Conservation (phyloP, 2,797 vertebrate species). For the Leptoclinus maculatus region DNA sequence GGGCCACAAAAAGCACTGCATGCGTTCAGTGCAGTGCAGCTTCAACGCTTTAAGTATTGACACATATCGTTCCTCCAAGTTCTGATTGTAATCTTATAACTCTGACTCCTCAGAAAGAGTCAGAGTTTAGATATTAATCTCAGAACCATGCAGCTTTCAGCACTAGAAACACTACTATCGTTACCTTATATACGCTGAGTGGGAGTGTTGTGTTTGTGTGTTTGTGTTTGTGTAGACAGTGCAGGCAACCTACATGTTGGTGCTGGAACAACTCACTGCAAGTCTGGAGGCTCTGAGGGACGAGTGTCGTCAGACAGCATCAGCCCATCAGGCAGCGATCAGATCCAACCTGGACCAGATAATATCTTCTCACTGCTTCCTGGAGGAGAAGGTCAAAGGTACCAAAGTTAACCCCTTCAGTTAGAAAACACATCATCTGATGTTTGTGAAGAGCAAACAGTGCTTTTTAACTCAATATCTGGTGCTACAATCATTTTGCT, state of each 20-base stretch:
- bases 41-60: background rate
- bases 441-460: background rate
- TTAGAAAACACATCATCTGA: background rate
- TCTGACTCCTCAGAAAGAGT: background rate
- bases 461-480: background rate
- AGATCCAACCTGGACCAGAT: conserved; percentile 92
- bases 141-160: background rate
- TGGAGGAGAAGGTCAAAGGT: conserved; percentile 90
- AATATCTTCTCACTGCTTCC: conserved; percentile 85
- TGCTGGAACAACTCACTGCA: conserved; percentile 84
- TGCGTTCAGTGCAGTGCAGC: background rate
- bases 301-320: conserved; percentile 82
- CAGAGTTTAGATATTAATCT: background rate
- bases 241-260: conserved; percentile 85
- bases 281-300: conserved; percentile 82
- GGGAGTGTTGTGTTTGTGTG: background rate
- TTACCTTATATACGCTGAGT: background rate
- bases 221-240: conserved; percentile 74
- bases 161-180: background rate
- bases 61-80: background rate
- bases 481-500: background rate
- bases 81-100: background rate
- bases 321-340: conserved; percentile 84
- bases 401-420: background rate
- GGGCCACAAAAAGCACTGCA: background rate